These are phyloP conservation scores for Notolabrus celidotus DNA, from an alignment of 2,797 vertebrate species.

Conservation along the genomic window DNA sequence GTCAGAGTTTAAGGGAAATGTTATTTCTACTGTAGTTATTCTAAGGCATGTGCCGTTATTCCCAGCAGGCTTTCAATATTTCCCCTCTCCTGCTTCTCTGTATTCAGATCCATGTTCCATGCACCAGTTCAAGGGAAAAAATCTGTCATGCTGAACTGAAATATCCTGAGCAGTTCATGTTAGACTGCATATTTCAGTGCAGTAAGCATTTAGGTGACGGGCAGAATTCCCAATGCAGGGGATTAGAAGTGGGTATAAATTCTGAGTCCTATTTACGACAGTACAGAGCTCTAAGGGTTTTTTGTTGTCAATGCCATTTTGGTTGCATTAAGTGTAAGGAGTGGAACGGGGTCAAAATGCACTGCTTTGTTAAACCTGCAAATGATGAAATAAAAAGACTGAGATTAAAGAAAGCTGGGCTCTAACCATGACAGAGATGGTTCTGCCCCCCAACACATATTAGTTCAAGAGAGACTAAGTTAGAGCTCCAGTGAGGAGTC, in stretches of 20 bases:
- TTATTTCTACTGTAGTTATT: not conserved
- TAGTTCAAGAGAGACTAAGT: too few species aligned
- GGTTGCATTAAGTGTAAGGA: not conserved
- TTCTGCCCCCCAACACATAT: too few species aligned
- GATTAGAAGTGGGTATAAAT: not conserved
- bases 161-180: not conserved
- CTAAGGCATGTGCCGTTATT: not conserved
- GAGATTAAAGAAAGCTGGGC: not conserved
- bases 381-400: not conserved
- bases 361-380: not conserved
- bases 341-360: not conserved
- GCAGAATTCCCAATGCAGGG: slow-evolving; percentile 14
- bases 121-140: not conserved
- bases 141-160: slow-evolving; percentile 9
- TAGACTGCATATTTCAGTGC: slow-evolving; percentile 1
- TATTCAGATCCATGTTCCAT: slow-evolving; percentile 19
- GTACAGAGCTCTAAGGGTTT: not conserved
- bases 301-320: slow-evolving; percentile 3
- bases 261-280: not conserved
- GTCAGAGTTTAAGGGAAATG: not conserved
- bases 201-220: slow-evolving; percentile 7
- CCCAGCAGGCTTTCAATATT: not conserved
- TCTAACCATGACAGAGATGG: not conserved
- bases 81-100: slow-evolving; percentile 8
- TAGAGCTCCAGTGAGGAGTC: too few species aligned